phyloP scores from a whole-genome alignment of 1,140 invertebrate species.

The Heliconius hermathena region DNA sequence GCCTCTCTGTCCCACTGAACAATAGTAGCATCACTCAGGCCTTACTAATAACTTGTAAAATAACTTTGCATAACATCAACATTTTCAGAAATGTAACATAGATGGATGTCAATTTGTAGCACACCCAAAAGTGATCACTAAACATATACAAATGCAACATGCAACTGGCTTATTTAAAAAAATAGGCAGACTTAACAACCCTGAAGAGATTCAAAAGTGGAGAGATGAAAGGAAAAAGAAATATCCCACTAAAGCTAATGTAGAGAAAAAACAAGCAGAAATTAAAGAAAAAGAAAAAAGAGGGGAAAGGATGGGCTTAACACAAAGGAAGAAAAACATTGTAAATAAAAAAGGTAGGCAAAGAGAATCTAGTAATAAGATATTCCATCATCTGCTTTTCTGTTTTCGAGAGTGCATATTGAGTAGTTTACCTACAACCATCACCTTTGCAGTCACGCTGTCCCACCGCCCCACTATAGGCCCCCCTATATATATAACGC shows the following conservation, averaged over 20 bases:
- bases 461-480: too few relatives aligned
- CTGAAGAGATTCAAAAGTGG: slow-evolving; percentile 92
- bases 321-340: slow-evolving; percentile 48
- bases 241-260: slow-evolving; percentile 87
- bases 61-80: not conserved
- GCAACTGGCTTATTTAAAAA: slow-evolving; percentile 88
- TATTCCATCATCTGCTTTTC: too few relatives aligned
- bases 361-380: too few relatives aligned
- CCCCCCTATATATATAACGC: too few relatives aligned
- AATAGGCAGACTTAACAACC: slow-evolving; percentile 87
- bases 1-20: too few relatives aligned
- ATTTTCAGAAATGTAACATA: slow-evolving; percentile 85
- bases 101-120: slow-evolving; percentile 92
- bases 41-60: too few relatives aligned
- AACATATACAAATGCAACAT: slow-evolving; percentile 92
- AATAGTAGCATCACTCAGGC: too few relatives aligned
- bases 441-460: too few relatives aligned
- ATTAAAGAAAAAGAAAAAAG: slow-evolving; percentile 85
- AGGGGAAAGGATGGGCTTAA: slow-evolving; percentile 85
- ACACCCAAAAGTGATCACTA: slow-evolving; percentile 88
- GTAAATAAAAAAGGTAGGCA: slow-evolving; percentile 46
- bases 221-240: slow-evolving; percentile 88
- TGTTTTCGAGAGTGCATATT: too few relatives aligned
- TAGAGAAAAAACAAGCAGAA: slow-evolving; percentile 85
- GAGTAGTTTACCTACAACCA: too few relatives aligned